Evolutionary conservation across 1,140 invertebrate species (phyloP).

Genomic region (Zaprionus ghesquierei): DNA sequence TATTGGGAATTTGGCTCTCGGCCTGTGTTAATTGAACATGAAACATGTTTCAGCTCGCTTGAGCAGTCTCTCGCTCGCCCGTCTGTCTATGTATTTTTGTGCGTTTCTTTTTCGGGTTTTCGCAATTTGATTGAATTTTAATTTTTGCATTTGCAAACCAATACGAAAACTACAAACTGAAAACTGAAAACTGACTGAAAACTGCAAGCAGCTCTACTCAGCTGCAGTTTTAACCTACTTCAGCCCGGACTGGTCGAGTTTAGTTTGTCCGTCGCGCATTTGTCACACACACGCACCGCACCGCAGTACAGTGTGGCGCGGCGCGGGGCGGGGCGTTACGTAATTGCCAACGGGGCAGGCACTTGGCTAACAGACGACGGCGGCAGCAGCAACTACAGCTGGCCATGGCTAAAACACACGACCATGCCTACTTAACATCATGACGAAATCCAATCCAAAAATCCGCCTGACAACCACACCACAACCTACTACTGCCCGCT

Average conservation of each 20-base stretch:
- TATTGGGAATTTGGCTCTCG: slow-evolving; percentile 34
- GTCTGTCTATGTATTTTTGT: slow-evolving; percentile 11
- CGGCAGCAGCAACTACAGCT: slow-evolving; percentile 16
- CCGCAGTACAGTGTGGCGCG: background rate
- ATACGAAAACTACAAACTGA: slow-evolving; percentile 41
- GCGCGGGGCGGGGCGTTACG: slow-evolving; percentile 41
- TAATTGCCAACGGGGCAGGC: slow-evolving; percentile 47
- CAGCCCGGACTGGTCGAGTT: slow-evolving; percentile 42
- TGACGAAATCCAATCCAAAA: slow-evolving; percentile 38
- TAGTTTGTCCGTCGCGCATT: slow-evolving; percentile 45
- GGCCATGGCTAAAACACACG: slow-evolving; percentile 39
- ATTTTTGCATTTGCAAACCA: slow-evolving; percentile 55
- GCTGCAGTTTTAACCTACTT: slow-evolving; percentile 59
- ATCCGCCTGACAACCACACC: slow-evolving; percentile 37
- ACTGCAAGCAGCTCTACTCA: slow-evolving; percentile 34
- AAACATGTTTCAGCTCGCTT: slow-evolving; percentile 40
- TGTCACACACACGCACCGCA: slow-evolving; percentile 48
- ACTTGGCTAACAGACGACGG: slow-evolving; percentile 33
- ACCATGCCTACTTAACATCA: slow-evolving; percentile 46
- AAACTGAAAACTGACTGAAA: slow-evolving; percentile 23
- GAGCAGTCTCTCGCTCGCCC: slow-evolving; percentile 12
- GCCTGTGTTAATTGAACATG: slow-evolving; percentile 52
- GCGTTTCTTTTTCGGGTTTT: slow-evolving; percentile 35
- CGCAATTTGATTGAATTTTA: slow-evolving; percentile 70
- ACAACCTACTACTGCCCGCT: background rate